Conservation (phyloP, 1,140 invertebrate genomes). For the Lucilia cuprina region DNA sequence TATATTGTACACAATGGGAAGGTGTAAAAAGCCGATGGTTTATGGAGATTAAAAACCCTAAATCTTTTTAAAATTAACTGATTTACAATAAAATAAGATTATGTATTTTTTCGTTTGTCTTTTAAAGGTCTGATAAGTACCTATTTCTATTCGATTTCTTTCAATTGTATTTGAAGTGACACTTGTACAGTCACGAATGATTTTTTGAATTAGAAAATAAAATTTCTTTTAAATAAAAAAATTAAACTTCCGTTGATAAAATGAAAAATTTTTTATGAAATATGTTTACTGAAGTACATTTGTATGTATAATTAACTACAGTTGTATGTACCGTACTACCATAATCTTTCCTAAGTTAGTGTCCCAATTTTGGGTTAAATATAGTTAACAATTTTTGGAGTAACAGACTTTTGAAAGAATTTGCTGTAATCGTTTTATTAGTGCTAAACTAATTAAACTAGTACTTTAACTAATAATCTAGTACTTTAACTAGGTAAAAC, state of each 20-base stretch:
- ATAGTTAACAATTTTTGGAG: too few species aligned
- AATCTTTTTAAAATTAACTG: neutral
- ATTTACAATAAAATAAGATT: neutral
- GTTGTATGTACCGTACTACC: neutral
- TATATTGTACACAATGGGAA: neutral
- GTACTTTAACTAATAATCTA: too few species aligned
- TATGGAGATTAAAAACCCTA: neutral
- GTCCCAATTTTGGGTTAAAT: neutral
- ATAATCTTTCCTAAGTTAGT: neutral
- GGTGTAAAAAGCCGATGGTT: constrained; percentile 3
- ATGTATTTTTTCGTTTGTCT: neutral
- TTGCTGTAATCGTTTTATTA: too few species aligned
- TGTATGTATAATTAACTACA: too few species aligned
- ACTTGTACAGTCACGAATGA: constrained; percentile 13
- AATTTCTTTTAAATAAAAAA: neutral
- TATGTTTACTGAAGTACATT: too few species aligned
- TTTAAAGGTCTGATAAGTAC: neutral
- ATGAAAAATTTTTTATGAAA: neutral
- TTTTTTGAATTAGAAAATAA: neutral
- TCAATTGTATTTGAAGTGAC: neutral
- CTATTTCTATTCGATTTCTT: neutral
- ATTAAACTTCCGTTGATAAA: neutral
- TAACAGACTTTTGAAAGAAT: too few species aligned
- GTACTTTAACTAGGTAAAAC: too few species aligned
- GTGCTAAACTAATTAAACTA: too few species aligned